A percentile compares a stretch with the other conserved stretches of the same genome.
phyloP scores from a whole-genome alignment of 2,113 vertebrate genomes.

The Microtus montanus region DNA sequence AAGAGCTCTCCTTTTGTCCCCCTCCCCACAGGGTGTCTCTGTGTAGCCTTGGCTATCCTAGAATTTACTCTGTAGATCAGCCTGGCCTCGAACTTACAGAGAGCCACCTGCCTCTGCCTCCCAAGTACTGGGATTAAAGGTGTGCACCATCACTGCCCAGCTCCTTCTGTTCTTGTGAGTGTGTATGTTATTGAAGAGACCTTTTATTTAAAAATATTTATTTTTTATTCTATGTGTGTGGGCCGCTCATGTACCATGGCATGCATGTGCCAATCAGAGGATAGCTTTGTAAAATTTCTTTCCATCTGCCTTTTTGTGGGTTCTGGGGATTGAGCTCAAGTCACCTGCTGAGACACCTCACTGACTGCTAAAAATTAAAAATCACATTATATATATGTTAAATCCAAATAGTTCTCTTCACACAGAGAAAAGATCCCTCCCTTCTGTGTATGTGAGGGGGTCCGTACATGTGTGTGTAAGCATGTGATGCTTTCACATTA shows the following conservation, averaged over 20 bases:
- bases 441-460: not conserved
- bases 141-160: accelerated
- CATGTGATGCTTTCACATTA: not conserved
- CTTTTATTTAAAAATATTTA: not conserved
- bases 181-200: not conserved
- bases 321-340: not conserved
- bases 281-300: not conserved
- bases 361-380: not conserved
- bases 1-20: not conserved
- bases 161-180: not conserved
- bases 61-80: not conserved
- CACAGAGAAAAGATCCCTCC: not conserved
- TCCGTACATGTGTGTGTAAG: too few relatives aligned
- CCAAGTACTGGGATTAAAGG: not conserved
- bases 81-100: not conserved
- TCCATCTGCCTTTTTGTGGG: not conserved
- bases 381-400: not conserved
- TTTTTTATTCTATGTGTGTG: not conserved
- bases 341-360: not conserved
- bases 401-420: not conserved
- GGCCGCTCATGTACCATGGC: not conserved
- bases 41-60: not conserved
- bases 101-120: not conserved
- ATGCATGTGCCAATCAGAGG: not conserved
- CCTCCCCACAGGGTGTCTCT: not conserved